phyloP scores from a whole-genome alignment of 2,797 vertebrate species.

The Anguilla megastoma region DNA sequence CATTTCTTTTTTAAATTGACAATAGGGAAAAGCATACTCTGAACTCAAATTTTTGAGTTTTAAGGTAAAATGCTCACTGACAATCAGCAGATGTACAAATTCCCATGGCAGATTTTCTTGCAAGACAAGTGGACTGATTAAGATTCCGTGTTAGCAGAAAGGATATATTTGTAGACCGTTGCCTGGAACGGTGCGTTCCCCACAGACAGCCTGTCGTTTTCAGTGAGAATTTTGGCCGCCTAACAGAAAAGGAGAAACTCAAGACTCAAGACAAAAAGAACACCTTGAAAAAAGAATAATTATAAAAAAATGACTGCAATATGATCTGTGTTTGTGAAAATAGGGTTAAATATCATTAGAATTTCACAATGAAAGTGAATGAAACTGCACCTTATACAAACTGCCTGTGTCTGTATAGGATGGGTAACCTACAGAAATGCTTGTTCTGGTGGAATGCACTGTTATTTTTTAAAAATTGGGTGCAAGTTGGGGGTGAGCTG shows the following conservation, averaged over 20 bases:
- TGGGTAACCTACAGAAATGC: constrained; percentile 50
- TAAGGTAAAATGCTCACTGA: neutral
- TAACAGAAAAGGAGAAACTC: neutral
- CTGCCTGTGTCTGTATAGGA: neutral
- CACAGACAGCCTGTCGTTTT: neutral
- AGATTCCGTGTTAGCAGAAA: neutral
- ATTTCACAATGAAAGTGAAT: neutral
- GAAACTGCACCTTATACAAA: neutral
- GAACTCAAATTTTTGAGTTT: neutral
- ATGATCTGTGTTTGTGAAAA: neutral
- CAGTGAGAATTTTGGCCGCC: neutral
- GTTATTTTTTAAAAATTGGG: constrained; percentile 25
- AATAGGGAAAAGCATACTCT: neutral
- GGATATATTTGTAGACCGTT: constrained; percentile 2
- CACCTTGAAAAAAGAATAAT: neutral
- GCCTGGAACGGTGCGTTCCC: neutral
- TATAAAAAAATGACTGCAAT: neutral
- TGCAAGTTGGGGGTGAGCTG: constrained; percentile 57
- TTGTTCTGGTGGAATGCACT: constrained; percentile 42
- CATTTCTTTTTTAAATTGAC: neutral
- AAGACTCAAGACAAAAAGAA: neutral
- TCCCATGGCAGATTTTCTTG: neutral
- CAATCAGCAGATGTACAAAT: neutral
- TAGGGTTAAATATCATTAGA: neutral
- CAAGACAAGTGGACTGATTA: neutral